Base-by-base conservation (phyloP, 2,113 vertebrate genomes). In the Lonchura striata region DNA sequence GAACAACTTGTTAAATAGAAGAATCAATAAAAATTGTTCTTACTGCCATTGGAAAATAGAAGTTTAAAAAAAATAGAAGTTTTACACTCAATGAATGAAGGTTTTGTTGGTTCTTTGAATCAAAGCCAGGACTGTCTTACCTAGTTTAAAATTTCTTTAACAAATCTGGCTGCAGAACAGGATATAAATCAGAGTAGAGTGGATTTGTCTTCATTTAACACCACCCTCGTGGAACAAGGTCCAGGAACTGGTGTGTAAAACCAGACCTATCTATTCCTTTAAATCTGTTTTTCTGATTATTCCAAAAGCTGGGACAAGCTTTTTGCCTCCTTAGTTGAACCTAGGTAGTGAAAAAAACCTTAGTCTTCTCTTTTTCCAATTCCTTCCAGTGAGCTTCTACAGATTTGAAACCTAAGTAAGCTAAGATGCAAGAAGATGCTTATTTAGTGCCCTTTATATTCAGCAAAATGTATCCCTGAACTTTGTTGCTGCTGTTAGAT, bases 71-170 rank as follows among this genome's bases (percentile, higher is more conserved):
- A 59, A 15, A 15, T 2, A 4, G 11, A 78, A 64, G 35, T 83
- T 92, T 88, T 75, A 39, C 33, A 31, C 39, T 90, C 46, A 80
- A 0, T 86, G 80, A 95, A 88, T 85, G 64, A 70, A 88, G 35
- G 56, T 95, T 82, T 94, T 95, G 74, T 87, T 88, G 72, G 27
- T 76, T 65, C 64, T 96, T 97, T 97, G 96, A 97, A 95, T 94
- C 71, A 69, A 90, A 85, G 84, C 87, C 84, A 90, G 71, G 90
- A 95, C 28, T 86, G 81, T 92, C 92, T 95, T 97, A 96, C 94
- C 92, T 96, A 88, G 92, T 83, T 44, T 41, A 82, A 94, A 92
- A 76, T 69, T 82, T 90, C 90, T 95, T 91, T 94, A 68, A 88
- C 84, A 35, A 53, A 65, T 89, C 88, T 96, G 93, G 87, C 90